Evolutionary conservation across 2,113 vertebrate species (phyloP).

Genomic region (Zapus hudsonius): DNA sequence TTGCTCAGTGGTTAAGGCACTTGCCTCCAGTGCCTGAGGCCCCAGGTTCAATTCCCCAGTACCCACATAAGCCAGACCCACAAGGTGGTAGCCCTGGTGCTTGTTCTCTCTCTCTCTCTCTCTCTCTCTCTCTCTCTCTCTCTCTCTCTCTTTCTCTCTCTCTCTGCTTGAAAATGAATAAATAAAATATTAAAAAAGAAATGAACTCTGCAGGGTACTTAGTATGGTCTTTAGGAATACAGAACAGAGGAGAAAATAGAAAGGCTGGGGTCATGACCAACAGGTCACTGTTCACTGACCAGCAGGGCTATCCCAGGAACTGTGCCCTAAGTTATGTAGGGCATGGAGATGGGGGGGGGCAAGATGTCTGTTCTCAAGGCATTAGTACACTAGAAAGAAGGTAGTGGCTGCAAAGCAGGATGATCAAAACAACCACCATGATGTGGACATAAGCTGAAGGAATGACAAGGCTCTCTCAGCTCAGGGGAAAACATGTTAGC

Average conservation of each 20-base stretch:
- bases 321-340: not conserved
- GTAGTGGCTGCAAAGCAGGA: rapidly evolving
- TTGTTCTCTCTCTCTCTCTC: no score
- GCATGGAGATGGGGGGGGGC: not conserved
- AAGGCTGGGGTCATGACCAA: not conserved
- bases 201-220: not conserved
- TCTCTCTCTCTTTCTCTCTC: no score
- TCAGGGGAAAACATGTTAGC: not conserved
- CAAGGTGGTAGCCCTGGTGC: no score
- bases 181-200: no score
- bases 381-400: not conserved
- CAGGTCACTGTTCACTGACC: no score
- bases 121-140: no score
- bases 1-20: no score
- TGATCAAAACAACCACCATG: not conserved
- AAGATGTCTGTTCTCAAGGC: not conserved
- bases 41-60: no score
- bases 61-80: no score
- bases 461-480: rapidly evolving
- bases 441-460: not conserved
- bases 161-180: no score
- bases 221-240: not conserved
- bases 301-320: not conserved
- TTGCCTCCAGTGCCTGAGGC: no score
- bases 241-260: not conserved